phyloP scores from a whole-genome alignment of 2,113 vertebrate genomes.

The Ammodytes dubius region DNA sequence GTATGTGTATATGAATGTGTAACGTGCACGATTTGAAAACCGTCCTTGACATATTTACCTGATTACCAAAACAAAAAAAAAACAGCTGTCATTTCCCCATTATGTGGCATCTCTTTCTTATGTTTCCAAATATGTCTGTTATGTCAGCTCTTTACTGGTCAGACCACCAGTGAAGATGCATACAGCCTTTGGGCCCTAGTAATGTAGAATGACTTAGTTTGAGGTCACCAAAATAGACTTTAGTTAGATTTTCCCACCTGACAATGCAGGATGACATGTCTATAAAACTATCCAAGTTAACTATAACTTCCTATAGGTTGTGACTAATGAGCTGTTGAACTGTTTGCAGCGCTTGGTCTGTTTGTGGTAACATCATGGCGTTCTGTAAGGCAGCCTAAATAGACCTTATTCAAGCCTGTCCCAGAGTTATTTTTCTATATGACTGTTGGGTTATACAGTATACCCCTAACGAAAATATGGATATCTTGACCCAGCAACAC shows the following conservation, averaged over 20 bases:
- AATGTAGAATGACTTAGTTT: constrained; percentile 16
- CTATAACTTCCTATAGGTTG: neutral
- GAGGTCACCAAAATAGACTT: constrained; percentile 34
- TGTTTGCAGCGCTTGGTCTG: neutral
- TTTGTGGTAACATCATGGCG: neutral
- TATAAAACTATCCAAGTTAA: neutral
- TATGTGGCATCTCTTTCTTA: neutral
- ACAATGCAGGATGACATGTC: neutral
- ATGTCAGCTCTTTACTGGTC: constrained; percentile 16
- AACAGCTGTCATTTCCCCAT: neutral
- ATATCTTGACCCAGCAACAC: neutral
- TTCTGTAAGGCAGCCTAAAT: neutral
- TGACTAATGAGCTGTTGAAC: neutral
- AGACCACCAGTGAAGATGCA: constrained; percentile 26
- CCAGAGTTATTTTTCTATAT: neutral
- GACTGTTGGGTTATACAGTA: neutral
- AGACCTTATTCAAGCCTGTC: neutral
- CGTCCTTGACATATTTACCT: constrained; percentile 12
- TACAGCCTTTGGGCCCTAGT: constrained; percentile 10
- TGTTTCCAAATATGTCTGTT: constrained; percentile 33
- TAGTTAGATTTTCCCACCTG: constrained; percentile 23
- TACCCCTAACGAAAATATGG: neutral
- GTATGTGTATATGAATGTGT: neutral
- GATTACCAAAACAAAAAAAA: neutral
- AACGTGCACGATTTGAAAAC: neutral